Base-by-base conservation (phyloP, 35 echinoderm and acorn worm genomes). In the Heliocidaris erythrogramma region DNA sequence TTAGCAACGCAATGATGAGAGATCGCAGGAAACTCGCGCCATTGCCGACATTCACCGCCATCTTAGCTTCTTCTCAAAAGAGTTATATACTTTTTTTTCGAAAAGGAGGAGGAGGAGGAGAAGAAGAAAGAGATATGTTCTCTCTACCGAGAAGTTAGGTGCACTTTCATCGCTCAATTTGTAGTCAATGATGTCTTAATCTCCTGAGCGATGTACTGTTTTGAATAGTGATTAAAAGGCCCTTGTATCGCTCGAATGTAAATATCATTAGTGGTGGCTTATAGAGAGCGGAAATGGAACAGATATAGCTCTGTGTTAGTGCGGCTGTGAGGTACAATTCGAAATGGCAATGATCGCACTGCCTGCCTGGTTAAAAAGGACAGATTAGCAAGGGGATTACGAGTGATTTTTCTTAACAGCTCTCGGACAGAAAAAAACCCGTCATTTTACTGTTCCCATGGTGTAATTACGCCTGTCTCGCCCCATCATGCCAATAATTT, bases 401-500 rank as follows among this genome's bases (percentile, higher is more conserved):
- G 24, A 48, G 87, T 48, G 87, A 89, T 48, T 89, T 86, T 89
- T 89, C 65, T 78, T 78, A 47, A 89, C 31, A 48, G 87, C 87
- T 32, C 87, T 47, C 87, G 9, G 85, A 89, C 29, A 32, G 87
- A 42, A 59, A 59, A 92, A 59, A 30, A 30, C n/a, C n/a, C n/a
- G 50, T 92, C 29, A 50, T 92, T 92, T 59, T 59, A 48, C 31
- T 29, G 91, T 92, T 59, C 49, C 91, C 91, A 92, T 50, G 91
- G 29, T 92, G 91, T 59, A 92, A 92, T 92, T 92, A 92, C 14
- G 48, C 91, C 18, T 92, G 91, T 92, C 91, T 92, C 91, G 91
- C 91, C 48, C 49, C 91, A 92, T 92, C 91, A 92, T 92, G 91
- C 91, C 48, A 59, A 52, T 92, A 92, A 92, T 92, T 92, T 92